A percentile compares a stretch with the other conserved stretches of the same genome.
Conservation (phyloP, 1,140 invertebrate genomes). For the Musca vetustissima region DNA sequence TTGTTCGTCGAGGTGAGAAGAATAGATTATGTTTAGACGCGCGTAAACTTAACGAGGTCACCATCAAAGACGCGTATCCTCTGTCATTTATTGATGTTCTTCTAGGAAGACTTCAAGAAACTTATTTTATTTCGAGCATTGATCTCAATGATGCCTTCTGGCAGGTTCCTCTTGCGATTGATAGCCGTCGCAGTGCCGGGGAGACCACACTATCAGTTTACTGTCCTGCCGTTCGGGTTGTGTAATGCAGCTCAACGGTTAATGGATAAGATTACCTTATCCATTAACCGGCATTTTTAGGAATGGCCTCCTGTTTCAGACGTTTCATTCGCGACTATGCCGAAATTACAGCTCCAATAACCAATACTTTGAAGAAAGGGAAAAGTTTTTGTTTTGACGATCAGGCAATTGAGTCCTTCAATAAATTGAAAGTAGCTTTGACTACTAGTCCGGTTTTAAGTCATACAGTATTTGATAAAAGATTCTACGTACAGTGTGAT, state of each 20-base stretch:
- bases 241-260: slow-evolving; percentile 26
- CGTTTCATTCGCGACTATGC: slow-evolving; percentile 24
- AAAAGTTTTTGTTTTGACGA: slow-evolving; percentile 34
- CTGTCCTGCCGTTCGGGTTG: slow-evolving; percentile 31
- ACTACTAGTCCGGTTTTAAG: slow-evolving; percentile 44
- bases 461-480: slow-evolving; percentile 43
- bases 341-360: slow-evolving; percentile 14
- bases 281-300: no score
- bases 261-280: slow-evolving; percentile 24
- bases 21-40: slow-evolving; percentile 41
- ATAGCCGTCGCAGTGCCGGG: slow-evolving; percentile 37
- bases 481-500: slow-evolving; percentile 50
- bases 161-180: slow-evolving; percentile 43
- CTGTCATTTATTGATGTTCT: slow-evolving; percentile 35
- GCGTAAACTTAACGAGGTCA: slow-evolving; percentile 39
- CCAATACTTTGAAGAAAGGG: slow-evolving; percentile 13
- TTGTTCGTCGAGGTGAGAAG: slow-evolving; percentile 36
- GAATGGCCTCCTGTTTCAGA: slow-evolving; percentile 17
- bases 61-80: slow-evolving; percentile 42
- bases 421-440: slow-evolving; percentile 37
- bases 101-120: slow-evolving; percentile 28
- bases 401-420: slow-evolving; percentile 43
- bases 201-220: slow-evolving; percentile 19
- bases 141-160: slow-evolving; percentile 41
- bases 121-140: slow-evolving; percentile 30